These are phyloP conservation scores for Corythaeola cristata DNA, from an alignment of 2,113 vertebrate genomes.

Conservation along the genomic window DNA sequence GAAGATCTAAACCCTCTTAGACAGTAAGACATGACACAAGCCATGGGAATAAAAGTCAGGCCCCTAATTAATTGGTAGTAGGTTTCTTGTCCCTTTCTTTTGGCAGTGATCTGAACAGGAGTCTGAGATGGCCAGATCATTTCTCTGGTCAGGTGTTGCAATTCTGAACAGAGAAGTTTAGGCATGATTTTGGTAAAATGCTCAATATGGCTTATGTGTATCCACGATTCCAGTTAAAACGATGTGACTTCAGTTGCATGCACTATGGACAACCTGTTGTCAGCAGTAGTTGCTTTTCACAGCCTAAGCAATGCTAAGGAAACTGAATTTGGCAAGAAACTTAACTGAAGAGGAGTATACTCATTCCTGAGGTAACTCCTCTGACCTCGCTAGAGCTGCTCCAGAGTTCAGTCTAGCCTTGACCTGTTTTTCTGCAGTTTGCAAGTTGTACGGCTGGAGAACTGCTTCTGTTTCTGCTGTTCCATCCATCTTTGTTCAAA, in stretches of 20 bases:
- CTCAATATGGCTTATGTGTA: neutral
- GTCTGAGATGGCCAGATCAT: neutral
- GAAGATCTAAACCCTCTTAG: neutral
- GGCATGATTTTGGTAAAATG: neutral
- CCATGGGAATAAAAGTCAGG: neutral
- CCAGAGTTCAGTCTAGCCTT: conserved; percentile 15
- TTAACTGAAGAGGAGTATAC: neutral
- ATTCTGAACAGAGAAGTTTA: neutral
- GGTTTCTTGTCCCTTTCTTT: neutral
- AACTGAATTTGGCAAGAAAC: neutral
- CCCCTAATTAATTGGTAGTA: neutral
- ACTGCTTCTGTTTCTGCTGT: neutral
- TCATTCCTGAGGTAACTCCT: neutral
- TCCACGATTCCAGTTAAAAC: neutral
- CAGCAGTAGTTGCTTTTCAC: neutral
- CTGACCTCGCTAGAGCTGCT: neutral
- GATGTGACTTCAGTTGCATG: neutral
- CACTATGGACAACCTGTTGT: neutral
- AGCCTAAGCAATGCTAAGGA: neutral
- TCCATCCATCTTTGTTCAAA: conserved; percentile 27
- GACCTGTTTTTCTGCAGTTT: neutral
- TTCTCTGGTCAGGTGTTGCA: neutral
- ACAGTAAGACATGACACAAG: neutral
- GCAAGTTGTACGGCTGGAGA: neutral
- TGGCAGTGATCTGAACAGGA: neutral